phyloP scores from a whole-genome alignment of 2,113 vertebrate species.

The Hypanus sabinus region DNA sequence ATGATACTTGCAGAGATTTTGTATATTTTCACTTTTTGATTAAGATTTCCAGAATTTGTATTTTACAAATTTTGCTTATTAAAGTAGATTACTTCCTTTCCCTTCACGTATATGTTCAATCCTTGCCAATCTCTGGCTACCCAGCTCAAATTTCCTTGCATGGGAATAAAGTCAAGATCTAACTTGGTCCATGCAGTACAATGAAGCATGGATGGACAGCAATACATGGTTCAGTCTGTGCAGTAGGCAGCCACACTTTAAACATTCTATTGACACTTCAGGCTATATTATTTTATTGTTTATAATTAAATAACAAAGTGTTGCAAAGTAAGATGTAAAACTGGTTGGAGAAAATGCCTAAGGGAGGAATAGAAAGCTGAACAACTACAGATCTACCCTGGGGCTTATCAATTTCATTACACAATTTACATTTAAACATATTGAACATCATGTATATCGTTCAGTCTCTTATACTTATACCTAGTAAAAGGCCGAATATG shows the following conservation, averaged over 20 bases:
- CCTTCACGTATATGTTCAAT: no score
- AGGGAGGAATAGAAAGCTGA: background rate
- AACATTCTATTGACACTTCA: background rate
- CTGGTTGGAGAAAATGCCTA: background rate
- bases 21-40: no score
- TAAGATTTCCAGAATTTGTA: no score
- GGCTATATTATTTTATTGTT: background rate
- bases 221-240: background rate
- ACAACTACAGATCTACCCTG: background rate
- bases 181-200: background rate
- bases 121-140: no score
- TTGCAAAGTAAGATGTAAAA: background rate
- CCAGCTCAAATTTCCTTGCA: no score
- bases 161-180: background rate
- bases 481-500: background rate
- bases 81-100: background rate
- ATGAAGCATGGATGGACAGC: background rate
- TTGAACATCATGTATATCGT: background rate
- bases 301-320: background rate
- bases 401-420: background rate
- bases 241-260: background rate
- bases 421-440: background rate
- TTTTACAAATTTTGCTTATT: no score
- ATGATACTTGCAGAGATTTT: no score
- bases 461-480: no score